These are phyloP conservation scores for Drosophila yakuba DNA, from an alignment of 1,140 invertebrate species.

Conservation along the genomic window DNA sequence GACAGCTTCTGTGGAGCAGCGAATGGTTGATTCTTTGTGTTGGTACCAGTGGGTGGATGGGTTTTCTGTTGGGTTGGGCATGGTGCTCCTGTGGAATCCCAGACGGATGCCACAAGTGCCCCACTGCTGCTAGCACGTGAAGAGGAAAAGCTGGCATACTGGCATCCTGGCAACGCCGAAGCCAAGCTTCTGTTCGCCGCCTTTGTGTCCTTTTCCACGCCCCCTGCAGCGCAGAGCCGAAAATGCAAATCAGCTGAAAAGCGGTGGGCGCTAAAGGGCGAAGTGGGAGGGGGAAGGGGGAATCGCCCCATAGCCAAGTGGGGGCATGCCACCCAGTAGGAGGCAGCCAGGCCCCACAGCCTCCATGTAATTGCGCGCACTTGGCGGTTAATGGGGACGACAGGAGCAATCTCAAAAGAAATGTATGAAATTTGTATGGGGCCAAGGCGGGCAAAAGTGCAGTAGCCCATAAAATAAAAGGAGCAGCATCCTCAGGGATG, in stretches of 20 bases:
- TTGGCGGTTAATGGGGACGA: slow-evolving; percentile 77
- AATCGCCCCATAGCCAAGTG: slow-evolving; percentile 1
- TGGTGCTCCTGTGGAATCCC: slow-evolving; percentile 18
- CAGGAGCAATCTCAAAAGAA: slow-evolving; percentile 77
- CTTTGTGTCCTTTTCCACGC: slow-evolving; percentile 10
- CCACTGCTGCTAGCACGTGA: slow-evolving; percentile 57
- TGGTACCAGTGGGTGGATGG: neutral
- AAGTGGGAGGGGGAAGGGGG: neutral
- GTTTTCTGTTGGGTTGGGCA: neutral
- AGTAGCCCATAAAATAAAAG: slow-evolving; percentile 37
- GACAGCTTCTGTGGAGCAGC: slow-evolving; percentile 46
- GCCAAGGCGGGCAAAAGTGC: slow-evolving; percentile 63
- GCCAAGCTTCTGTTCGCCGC: slow-evolving; percentile 34
- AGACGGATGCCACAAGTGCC: slow-evolving; percentile 77
- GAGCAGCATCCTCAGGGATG: slow-evolving; percentile 20
- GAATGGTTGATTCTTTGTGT: too few species aligned
- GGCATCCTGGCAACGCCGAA: slow-evolving; percentile 36
- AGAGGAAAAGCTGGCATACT: slow-evolving; percentile 55
- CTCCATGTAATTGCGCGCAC: slow-evolving; percentile 72
- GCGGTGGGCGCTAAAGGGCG: slow-evolving; percentile 19
- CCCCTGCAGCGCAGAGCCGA: slow-evolving; percentile 63
- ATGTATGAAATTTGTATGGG: slow-evolving; percentile 79
- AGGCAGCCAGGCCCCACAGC: neutral
- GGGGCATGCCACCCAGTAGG: neutral
- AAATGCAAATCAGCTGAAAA: slow-evolving; percentile 79